Evolutionary conservation across 2,113 vertebrate genomes (phyloP).

Genomic region (Oncorhynchus nerka): DNA sequence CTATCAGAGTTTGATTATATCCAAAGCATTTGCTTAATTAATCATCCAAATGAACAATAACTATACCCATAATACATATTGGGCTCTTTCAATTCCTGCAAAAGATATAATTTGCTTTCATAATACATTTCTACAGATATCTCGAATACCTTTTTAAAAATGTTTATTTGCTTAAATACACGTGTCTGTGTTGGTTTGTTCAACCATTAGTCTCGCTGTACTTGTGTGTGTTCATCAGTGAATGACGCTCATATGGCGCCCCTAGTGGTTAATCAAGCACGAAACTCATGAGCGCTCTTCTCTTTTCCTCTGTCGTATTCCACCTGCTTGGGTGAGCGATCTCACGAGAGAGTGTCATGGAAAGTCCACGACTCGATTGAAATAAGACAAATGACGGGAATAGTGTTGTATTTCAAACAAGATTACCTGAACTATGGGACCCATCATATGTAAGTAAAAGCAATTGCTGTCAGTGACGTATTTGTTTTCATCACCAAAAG

Average conservation of each 20-base stretch:
- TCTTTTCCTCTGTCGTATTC: not conserved
- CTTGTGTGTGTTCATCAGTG: not conserved
- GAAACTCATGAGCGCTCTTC: not conserved
- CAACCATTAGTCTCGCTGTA: no score
- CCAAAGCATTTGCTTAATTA: not conserved
- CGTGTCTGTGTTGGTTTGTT: no score
- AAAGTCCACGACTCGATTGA: slow-evolving; percentile 14
- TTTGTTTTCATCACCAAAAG: not conserved
- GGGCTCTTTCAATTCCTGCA: not conserved
- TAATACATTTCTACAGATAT: not conserved
- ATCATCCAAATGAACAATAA: no score
- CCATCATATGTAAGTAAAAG: slow-evolving; percentile 30
- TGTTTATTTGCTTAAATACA: no score
- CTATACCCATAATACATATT: no score
- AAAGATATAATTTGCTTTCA: not conserved
- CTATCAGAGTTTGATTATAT: not conserved
- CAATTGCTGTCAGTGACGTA: not conserved
- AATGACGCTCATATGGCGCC: not conserved
- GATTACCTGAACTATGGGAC: not conserved
- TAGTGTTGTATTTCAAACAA: not conserved
- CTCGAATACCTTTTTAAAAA: no score
- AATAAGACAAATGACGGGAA: not conserved
- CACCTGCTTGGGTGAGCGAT: slow-evolving; percentile 26
- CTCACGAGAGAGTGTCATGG: not conserved
- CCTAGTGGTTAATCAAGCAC: not conserved